Percentiles rank a stretch among this genome's conserved stretches.
These are phyloP conservation scores for Cydia splendana DNA, from an alignment of 1,140 invertebrate species.

Conservation along the genomic window DNA sequence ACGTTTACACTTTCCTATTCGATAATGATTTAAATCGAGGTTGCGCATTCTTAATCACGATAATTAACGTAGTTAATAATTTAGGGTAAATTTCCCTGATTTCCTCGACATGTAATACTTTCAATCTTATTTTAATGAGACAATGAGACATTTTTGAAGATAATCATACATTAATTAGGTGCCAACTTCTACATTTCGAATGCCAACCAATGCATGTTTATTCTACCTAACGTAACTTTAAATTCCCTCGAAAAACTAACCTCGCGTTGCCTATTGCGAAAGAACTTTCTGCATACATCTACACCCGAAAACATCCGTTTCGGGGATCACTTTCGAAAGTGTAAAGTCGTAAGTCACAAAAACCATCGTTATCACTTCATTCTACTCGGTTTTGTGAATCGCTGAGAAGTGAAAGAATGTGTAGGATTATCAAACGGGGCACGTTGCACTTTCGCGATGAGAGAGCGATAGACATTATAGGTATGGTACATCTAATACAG, in stretches of 20 bases:
- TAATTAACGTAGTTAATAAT: too few relatives aligned
- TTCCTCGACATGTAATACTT: too few relatives aligned
- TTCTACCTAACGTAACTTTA: too few relatives aligned
- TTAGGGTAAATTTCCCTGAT: too few relatives aligned
- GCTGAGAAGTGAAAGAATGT: constrained; percentile 18
- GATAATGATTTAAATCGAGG: too few relatives aligned
- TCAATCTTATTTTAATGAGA: too few relatives aligned
- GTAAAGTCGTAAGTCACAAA: neutral
- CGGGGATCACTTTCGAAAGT: neutral
- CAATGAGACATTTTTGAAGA: too few relatives aligned
- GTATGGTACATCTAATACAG: neutral
- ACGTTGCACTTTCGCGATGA: constrained; percentile 27
- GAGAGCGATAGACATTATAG: neutral
- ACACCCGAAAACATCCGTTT: constrained; percentile 19
- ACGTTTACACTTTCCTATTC: too few relatives aligned
- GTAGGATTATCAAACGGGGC: constrained; percentile 21
- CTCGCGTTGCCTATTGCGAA: neutral
- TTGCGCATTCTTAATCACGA: too few relatives aligned
- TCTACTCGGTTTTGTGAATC: neutral
- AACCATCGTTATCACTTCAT: neutral
- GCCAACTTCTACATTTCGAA: too few relatives aligned
- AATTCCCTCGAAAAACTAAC: neutral
- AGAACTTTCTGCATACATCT: constrained; percentile 17
- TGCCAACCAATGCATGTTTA: too few relatives aligned
- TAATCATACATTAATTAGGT: too few relatives aligned